Percentiles rank a stretch among this genome's conserved stretches.
phyloP scores from a whole-genome alignment of 2,797 vertebrate species.

The Loriculus beryllinus region DNA sequence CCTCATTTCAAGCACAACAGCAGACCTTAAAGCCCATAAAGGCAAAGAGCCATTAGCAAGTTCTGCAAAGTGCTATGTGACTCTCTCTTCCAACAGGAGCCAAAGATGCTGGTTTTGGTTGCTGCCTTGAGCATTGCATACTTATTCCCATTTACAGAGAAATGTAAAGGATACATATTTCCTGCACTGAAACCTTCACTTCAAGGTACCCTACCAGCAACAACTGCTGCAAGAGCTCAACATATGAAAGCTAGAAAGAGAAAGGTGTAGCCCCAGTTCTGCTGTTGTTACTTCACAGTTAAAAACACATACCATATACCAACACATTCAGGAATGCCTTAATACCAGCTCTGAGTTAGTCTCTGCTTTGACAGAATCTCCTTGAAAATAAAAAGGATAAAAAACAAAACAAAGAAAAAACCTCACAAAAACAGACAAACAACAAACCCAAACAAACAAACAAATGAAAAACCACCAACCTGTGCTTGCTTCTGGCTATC shows the following conservation, averaged over 20 bases:
- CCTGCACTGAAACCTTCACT: neutral
- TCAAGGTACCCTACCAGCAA: neutral
- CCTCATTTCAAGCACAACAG: neutral
- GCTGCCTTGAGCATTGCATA: neutral
- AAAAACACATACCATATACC: neutral
- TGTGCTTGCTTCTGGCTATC: neutral
- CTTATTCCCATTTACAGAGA: neutral
- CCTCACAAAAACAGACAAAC: neutral
- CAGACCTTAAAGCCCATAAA: neutral
- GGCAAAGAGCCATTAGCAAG: neutral
- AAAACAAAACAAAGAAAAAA: accelerated
- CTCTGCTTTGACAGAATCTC: neutral
- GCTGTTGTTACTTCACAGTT: neutral
- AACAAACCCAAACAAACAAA: neutral
- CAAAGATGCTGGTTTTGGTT: neutral
- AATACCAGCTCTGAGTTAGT: neutral
- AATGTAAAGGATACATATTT: neutral
- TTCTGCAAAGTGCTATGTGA: neutral
- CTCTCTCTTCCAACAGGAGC: neutral
- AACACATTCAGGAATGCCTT: neutral
- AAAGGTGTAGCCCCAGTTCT: neutral
- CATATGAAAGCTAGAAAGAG: neutral
- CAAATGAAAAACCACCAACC: neutral
- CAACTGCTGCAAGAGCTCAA: neutral
- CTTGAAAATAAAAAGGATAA: neutral